Evolutionary conservation across 2,797 vertebrate genomes (phyloP).

Genomic region (Crocodylus rhombifer): DNA sequence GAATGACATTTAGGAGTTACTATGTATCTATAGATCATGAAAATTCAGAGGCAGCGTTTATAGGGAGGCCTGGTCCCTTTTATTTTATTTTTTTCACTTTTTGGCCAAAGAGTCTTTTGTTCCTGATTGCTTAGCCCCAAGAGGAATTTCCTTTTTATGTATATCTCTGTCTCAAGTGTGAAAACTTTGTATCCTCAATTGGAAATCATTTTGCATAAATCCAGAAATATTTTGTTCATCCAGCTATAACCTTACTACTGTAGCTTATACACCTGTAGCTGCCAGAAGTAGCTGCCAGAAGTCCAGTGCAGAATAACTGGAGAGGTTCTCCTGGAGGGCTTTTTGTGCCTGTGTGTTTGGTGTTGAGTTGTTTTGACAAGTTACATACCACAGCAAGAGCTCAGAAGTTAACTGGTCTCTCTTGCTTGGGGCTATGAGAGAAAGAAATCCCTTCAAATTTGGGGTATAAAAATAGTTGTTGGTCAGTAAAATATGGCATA

Average conservation of each 20-base stretch:
- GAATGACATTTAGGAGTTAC: neutral
- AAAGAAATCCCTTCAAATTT: neutral
- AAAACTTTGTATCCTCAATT: fast-evolving
- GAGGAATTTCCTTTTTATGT: neutral
- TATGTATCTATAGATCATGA: neutral
- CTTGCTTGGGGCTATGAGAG: constrained; percentile 16
- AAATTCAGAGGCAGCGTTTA: neutral
- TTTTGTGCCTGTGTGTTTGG: neutral
- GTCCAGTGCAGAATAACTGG: neutral
- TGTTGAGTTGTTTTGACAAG: constrained; percentile 24
- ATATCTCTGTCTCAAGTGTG: neutral
- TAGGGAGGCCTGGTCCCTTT: neutral
- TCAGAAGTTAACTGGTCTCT: neutral
- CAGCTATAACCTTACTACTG: neutral
- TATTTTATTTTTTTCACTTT: neutral
- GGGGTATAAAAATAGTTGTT: fast-evolving
- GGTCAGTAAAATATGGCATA: neutral
- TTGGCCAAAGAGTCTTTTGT: too few species aligned
- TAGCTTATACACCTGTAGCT: neutral
- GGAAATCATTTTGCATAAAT: neutral
- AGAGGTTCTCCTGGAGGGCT: neutral
- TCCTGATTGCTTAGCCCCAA: too few species aligned
- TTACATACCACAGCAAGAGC: neutral
- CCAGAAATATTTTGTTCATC: neutral
- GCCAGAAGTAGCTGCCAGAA: constrained; percentile 46